These are phyloP conservation scores for Bombus soroeensis DNA, from an alignment of 1,140 invertebrate genomes.

Conservation along the genomic window DNA sequence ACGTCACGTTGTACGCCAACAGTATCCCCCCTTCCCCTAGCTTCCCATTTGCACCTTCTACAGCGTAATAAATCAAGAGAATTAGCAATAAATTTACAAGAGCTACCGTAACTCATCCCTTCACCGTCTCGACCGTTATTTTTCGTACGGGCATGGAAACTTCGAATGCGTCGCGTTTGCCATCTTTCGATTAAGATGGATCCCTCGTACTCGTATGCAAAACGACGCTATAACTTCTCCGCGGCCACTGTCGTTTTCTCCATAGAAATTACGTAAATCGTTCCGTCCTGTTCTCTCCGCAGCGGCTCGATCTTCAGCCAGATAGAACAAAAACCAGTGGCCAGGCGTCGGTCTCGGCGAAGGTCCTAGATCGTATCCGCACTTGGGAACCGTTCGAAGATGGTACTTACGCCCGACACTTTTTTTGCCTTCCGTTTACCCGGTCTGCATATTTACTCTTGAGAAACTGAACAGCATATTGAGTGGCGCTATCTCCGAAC, in stretches of 20 bases:
- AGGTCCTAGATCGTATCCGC: constrained; percentile 64
- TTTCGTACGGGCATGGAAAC: neutral
- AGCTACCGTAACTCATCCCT: neutral
- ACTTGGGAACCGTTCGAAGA: constrained; percentile 43
- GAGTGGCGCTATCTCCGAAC: constrained; percentile 1
- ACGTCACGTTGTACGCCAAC: neutral
- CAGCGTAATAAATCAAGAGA: neutral
- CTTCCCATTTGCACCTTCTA: neutral
- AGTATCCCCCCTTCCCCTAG: no score
- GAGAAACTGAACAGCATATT: constrained; percentile 43
- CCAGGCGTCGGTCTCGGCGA: constrained; percentile 11
- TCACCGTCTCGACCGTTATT: constrained; percentile 9
- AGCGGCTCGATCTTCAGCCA: constrained; percentile 42
- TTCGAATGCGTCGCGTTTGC: constrained; percentile 25
- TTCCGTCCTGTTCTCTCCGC: neutral
- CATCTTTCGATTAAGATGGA: constrained; percentile 63
- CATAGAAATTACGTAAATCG: constrained; percentile 68
- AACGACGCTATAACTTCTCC: constrained; percentile 45
- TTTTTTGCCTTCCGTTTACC: constrained; percentile 34
- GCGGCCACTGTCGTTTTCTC: constrained; percentile 30
- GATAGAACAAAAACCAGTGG: constrained; percentile 41
- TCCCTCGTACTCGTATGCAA: constrained; percentile 66
- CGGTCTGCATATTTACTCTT: constrained; percentile 34
- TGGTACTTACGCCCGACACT: constrained; percentile 24
- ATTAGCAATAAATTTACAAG: constrained; percentile 1